A percentile compares a stretch with the other conserved stretches of the same genome.
These are phyloP conservation scores for Aradophagus sp. DNA, from an alignment of 1,140 invertebrate species.

Conservation along the genomic window DNA sequence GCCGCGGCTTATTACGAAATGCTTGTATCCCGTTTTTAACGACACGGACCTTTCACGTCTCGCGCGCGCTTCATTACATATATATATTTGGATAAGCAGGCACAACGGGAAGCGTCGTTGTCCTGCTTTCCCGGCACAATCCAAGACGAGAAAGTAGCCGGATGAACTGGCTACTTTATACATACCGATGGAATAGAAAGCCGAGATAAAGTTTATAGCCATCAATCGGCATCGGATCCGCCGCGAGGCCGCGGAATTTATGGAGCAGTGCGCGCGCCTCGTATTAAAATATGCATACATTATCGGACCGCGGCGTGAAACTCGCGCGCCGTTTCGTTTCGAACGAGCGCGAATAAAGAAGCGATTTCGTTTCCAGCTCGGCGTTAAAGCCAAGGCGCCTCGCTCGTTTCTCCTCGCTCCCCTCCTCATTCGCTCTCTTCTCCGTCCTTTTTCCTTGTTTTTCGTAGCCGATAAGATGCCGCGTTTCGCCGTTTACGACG, in stretches of 20 bases:
- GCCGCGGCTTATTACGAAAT: slow-evolving; percentile 31
- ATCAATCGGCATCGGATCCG: slow-evolving; percentile 57
- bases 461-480: slow-evolving; percentile 3
- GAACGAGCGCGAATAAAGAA: slow-evolving; percentile 18
- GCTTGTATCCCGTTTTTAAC: slow-evolving; percentile 34
- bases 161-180: slow-evolving; percentile 60
- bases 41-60: slow-evolving; percentile 47
- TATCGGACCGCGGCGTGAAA: slow-evolving; percentile 26
- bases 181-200: slow-evolving; percentile 60
- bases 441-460: no score
- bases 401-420: no score
- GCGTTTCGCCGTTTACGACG: slow-evolving; percentile 19
- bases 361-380: no score
- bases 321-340: slow-evolving; percentile 33
- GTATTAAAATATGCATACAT: slow-evolving; percentile 41
- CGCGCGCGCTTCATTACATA: slow-evolving; percentile 45
- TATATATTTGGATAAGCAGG: slow-evolving; percentile 55
- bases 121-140: slow-evolving; percentile 58
- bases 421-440: no score
- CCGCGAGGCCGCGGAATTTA: slow-evolving; percentile 42
- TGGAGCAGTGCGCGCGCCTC: slow-evolving; percentile 27
- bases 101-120: slow-evolving; percentile 55
- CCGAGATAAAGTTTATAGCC: slow-evolving; percentile 56
- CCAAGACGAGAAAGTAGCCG: slow-evolving; percentile 59
- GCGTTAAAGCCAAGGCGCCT: no score